phyloP scores from a whole-genome alignment of 1,140 invertebrate species.

The Cardiocondyla obscurior region DNA sequence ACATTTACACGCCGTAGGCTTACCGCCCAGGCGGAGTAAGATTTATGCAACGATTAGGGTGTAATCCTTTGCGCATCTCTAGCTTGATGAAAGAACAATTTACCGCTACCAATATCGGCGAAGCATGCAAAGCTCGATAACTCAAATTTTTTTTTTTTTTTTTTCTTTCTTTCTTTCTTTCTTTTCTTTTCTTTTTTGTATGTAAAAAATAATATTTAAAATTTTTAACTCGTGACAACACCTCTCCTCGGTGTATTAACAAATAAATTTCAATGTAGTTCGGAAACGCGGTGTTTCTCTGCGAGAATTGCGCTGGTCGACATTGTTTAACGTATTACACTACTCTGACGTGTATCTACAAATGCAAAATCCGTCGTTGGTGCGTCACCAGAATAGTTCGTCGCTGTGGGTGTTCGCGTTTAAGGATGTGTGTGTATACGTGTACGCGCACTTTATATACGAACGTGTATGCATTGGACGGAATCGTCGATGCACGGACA shows the following conservation, averaged over 20 bases:
- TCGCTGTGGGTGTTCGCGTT: not conserved
- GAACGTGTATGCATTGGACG: not conserved
- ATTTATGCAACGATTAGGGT: slow-evolving; percentile 48
- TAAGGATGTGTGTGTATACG: not conserved
- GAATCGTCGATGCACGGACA: slow-evolving; percentile 37
- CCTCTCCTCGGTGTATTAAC: not conserved
- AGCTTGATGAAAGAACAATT: slow-evolving; percentile 35
- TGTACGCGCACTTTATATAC: not conserved
- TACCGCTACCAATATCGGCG: not conserved
- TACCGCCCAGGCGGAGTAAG: slow-evolving; percentile 15
- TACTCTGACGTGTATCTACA: not conserved
- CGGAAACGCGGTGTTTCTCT: not conserved
- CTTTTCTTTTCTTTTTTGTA: not conserved
- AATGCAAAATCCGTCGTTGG: slow-evolving; percentile 4
- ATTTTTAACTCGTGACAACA: too few relatives aligned
- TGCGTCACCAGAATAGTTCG: not conserved
- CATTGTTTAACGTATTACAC: not conserved
- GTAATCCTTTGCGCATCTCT: slow-evolving; percentile 31
- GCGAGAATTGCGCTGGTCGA: not conserved
- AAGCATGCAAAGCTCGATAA: not conserved
- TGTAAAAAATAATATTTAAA: not conserved
- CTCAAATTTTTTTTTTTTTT: too few relatives aligned
- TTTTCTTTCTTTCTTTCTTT: not conserved
- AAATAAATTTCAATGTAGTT: slow-evolving; percentile 4
- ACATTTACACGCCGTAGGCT: slow-evolving; percentile 54